Percentiles rank a stretch among this genome's conserved stretches.
These are phyloP conservation scores for Enteromius thamalakanensis DNA, from an alignment of 2,797 vertebrate genomes.

Conservation along the genomic window DNA sequence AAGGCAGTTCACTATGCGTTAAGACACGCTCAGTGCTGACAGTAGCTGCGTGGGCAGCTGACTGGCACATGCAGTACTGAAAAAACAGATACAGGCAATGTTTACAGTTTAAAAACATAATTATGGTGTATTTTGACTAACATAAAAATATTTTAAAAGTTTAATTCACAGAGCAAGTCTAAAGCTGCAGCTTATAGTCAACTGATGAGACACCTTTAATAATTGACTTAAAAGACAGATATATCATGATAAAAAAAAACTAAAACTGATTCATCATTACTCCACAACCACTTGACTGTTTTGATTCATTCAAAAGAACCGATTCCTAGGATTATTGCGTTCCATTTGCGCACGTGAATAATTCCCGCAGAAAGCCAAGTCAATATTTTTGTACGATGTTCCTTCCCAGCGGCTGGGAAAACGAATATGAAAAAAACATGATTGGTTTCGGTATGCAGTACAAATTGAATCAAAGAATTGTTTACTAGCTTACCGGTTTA, in stretches of 20 bases:
- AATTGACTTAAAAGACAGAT: not conserved
- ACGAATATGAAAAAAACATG: not conserved
- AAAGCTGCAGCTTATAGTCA: not conserved
- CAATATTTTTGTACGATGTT: not conserved
- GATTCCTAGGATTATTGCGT: not conserved
- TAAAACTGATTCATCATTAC: not conserved
- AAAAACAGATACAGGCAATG: not conserved
- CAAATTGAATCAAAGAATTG: not conserved
- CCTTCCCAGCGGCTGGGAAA: not conserved
- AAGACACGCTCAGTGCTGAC: not conserved
- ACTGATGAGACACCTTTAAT: not conserved
- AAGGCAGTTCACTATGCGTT: not conserved
- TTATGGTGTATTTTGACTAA: not conserved
- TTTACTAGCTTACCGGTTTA: not conserved
- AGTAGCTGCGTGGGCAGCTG: conserved; percentile 23
- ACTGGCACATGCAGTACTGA: not conserved
- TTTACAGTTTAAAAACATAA: not conserved
- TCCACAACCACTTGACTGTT: not conserved
- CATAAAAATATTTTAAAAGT: not conserved
- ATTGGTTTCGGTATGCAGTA: not conserved
- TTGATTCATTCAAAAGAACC: conserved; percentile 25
- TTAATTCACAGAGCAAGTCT: not conserved
- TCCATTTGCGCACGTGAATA: not conserved
- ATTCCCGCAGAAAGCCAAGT: not conserved
- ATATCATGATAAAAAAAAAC: not conserved